Evolutionary conservation across 2,888 invertebrate genomes (phyloP).

Genomic region (Metellina segmentata): DNA sequence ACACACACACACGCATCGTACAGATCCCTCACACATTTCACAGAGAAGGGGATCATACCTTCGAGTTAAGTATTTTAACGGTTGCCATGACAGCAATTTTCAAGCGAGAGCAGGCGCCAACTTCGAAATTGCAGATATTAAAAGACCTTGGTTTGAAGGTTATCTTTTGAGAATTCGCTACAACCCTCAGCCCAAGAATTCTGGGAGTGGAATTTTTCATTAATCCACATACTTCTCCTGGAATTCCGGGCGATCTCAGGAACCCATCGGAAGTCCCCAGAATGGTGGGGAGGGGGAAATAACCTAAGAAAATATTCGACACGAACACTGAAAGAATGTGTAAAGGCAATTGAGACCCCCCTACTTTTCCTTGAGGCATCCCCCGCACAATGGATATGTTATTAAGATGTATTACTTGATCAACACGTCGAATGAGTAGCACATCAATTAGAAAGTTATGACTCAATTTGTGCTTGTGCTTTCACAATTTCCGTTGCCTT

Average conservation of each 20-base stretch:
- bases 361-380: neutral
- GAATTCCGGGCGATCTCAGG: slow-evolving; percentile 33
- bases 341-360: slow-evolving; percentile 29
- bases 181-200: slow-evolving; percentile 30
- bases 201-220: slow-evolving; percentile 61
- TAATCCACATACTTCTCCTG: slow-evolving; percentile 57
- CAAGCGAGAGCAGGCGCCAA: neutral
- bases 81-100: neutral
- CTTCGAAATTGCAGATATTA: slow-evolving; percentile 15
- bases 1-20: too few species aligned
- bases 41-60: too few species aligned
- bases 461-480: slow-evolving; percentile 1
- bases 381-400: slow-evolving; percentile 22
- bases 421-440: neutral
- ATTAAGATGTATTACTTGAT: slow-evolving; percentile 53
- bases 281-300: neutral
- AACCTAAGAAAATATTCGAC: slow-evolving; percentile 9
- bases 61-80: neutral
- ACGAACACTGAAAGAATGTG: slow-evolving; percentile 18
- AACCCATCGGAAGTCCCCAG: slow-evolving; percentile 15
- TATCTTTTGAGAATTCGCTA: slow-evolving; percentile 33
- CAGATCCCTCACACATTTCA: too few species aligned
- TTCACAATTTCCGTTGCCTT: neutral
- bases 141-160: slow-evolving; percentile 7
- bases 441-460: slow-evolving; percentile 32